Evolutionary conservation across 2,797 vertebrate species (phyloP).

Genomic region (Platalea minor): DNA sequence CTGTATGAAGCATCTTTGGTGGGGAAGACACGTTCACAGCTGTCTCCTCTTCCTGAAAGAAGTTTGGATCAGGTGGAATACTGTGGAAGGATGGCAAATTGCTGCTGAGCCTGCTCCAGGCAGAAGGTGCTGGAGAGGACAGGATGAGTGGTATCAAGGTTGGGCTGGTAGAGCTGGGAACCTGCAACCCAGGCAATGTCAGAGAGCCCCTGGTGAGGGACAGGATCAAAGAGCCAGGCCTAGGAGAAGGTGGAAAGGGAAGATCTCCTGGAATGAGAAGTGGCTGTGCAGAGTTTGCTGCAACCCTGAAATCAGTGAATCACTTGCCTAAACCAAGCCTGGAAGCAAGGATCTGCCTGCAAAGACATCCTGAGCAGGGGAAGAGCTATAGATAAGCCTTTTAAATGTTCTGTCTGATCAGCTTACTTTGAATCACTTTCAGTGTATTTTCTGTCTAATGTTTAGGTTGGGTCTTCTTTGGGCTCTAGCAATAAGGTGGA

Average conservation of each 20-base stretch:
- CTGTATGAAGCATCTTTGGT: neutral
- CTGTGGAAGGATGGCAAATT: rapidly evolving
- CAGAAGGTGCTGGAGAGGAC: neutral
- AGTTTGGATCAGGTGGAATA: neutral
- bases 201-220: neutral
- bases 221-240: neutral
- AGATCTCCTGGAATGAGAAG: neutral
- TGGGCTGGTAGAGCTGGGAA: neutral
- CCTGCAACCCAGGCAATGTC: neutral
- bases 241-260: neutral
- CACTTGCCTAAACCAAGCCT: neutral
- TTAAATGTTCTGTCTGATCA: neutral
- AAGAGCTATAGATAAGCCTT: neutral
- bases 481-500: neutral
- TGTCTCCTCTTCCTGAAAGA: neutral
- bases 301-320: neutral
- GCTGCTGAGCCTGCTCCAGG: neutral
- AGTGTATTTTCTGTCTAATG: neutral
- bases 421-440: neutral
- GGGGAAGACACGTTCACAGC: neutral
- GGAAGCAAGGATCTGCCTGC: neutral
- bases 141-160: too few species aligned
- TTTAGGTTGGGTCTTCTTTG: neutral
- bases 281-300: neutral
- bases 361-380: neutral